Percentiles rank a stretch among this genome's conserved stretches.
phyloP scores from a whole-genome alignment of 2,888 invertebrate species.

The Lepidonotus clava region DNA sequence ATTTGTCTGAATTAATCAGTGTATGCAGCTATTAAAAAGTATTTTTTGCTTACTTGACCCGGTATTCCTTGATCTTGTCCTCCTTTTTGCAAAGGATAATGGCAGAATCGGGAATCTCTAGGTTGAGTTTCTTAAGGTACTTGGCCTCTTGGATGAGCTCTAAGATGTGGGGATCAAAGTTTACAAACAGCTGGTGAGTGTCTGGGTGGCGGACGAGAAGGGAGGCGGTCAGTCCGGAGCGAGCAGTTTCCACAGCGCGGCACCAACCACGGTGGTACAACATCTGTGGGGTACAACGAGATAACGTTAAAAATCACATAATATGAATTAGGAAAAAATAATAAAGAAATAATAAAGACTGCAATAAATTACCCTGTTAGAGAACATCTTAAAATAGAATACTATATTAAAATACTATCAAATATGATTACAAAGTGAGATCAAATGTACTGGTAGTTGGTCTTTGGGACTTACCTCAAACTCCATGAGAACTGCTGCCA shows the following conservation, averaged over 20 bases:
- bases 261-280: slow-evolving; percentile 80
- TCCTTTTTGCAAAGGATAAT: slow-evolving; percentile 77
- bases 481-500: slow-evolving; percentile 80
- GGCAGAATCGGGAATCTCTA: slow-evolving; percentile 79
- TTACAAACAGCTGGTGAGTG: slow-evolving; percentile 76
- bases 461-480: slow-evolving; percentile 77
- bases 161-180: slow-evolving; percentile 80
- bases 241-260: slow-evolving; percentile 78
- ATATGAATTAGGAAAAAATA: too few species aligned
- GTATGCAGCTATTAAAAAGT: too few species aligned
- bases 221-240: slow-evolving; percentile 77
- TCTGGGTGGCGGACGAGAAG: slow-evolving; percentile 83
- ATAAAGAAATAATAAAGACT: too few species aligned
- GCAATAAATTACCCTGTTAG: too few species aligned
- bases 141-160: slow-evolving; percentile 80
- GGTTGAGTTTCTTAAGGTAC: slow-evolving; percentile 77
- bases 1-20: too few species aligned
- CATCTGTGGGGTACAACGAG: slow-evolving; percentile 71
- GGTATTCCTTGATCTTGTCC: slow-evolving; percentile 73
- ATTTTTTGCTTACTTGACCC: slow-evolving; percentile 77
- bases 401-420: too few species aligned
- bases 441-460: too few species aligned
- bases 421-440: too few species aligned
- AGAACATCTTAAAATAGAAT: too few species aligned
- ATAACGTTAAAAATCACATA: neutral